These are phyloP conservation scores for Drosophila suzukii DNA, from an alignment of 1,140 invertebrate species.

Conservation along the genomic window DNA sequence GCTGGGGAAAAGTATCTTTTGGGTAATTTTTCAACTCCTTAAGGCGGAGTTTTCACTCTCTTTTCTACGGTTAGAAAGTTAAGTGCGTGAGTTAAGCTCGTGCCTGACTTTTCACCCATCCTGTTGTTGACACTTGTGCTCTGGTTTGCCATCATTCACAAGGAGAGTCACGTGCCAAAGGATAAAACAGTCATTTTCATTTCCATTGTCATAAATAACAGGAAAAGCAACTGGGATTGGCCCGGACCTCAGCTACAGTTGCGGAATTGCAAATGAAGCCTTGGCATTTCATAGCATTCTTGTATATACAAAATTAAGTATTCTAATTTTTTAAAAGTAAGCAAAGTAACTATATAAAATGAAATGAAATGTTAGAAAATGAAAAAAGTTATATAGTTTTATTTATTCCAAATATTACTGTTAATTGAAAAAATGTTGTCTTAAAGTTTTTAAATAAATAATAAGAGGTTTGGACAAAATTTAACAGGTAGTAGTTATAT, in stretches of 20 bases:
- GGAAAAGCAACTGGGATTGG: slow-evolving; percentile 45
- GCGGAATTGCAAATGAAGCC: background rate
- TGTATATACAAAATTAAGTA: no score
- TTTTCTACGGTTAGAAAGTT: slow-evolving; percentile 59
- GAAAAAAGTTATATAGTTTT: no score
- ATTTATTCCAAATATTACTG: no score
- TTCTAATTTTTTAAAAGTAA: no score
- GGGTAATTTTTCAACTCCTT: slow-evolving; percentile 39
- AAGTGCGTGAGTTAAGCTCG: slow-evolving; percentile 32
- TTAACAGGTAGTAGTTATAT: no score
- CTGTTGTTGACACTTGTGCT: slow-evolving; percentile 28
- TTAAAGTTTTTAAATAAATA: no score
- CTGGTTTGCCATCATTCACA: slow-evolving; percentile 31
- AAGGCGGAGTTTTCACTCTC: slow-evolving; percentile 29
- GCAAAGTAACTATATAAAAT: no score
- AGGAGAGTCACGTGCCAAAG: slow-evolving; percentile 65
- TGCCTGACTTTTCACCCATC: slow-evolving; percentile 10
- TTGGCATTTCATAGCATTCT: background rate
- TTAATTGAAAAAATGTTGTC: no score
- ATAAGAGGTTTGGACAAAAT: no score
- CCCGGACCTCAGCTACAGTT: background rate
- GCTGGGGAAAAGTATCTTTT: slow-evolving; percentile 40
- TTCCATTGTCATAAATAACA: slow-evolving; percentile 62
- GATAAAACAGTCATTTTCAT: slow-evolving; percentile 54
- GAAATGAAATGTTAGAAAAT: no score